Evolutionary conservation across 2,797 vertebrate genomes (phyloP), one percentile per base, ranked within the genome.

Genomic region (Balearica regulorum): DNA sequence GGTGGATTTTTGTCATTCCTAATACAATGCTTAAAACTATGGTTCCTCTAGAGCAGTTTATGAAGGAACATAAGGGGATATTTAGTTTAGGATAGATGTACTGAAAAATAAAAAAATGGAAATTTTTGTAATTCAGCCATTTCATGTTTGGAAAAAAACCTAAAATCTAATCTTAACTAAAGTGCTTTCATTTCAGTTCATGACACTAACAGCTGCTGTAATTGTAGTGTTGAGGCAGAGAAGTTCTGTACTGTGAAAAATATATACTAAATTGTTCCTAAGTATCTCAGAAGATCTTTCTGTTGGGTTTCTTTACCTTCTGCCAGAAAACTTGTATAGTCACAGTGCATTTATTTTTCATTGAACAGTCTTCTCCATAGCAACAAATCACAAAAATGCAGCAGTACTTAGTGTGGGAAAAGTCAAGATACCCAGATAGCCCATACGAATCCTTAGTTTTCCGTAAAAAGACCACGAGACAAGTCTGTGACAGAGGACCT

Each of bases 171-270:
- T 94, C 83, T 94, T 87, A 93, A 79, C 51, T 75, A 87, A 95
- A 97, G 53, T 82, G 64, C 83, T 96, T 96, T 91, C 0, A 1
- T 90, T 93, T 96, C 77, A 64, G 96, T 97, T 96, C 95, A 87
- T 87, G 95, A 96, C 95, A 97, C 93, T 96, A 97, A 97, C 86
- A 97, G 91, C 79, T 94, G 89, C 86, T 77, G 71, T 87, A 97
- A 97, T 95, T 92, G 70, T 80, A 91, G 54, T 46, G 26, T 55
- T 89, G 90, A 96, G 77, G 83, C 33, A 87, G 80, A 93, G 83
- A 91, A 90, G 61, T 83, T 94, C 51, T 83, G 37, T 48, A 91
- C 60, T 90, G 61, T 83, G 61, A 93, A 93, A 97, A 94, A 94
- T 92, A 88, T 26, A 57, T 35, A 73, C 54, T 80, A 91, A 97